phyloP scores from a whole-genome alignment of 1,140 invertebrate genomes.

The Oryctes rhinoceros region DNA sequence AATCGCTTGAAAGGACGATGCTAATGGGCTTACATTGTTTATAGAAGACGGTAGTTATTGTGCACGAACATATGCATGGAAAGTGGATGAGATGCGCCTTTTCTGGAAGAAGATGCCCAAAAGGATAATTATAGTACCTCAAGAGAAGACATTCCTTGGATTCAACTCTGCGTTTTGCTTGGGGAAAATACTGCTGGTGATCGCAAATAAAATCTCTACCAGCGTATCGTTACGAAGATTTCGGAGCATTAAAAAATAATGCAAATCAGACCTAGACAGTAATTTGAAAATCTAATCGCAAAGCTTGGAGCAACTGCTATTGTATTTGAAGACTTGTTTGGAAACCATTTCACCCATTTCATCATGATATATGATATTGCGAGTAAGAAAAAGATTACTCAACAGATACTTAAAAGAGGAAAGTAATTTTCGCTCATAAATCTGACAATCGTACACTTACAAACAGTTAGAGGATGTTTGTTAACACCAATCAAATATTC shows the following conservation, averaged over 20 bases:
- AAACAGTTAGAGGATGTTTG: too few relatives aligned
- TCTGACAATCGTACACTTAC: too few relatives aligned
- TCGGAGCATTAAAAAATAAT: slow-evolving; percentile 59
- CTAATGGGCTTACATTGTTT: slow-evolving; percentile 55
- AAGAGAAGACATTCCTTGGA: slow-evolving; percentile 53
- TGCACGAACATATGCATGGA: not conserved
- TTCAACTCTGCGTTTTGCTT: slow-evolving; percentile 26
- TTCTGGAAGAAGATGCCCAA: slow-evolving; percentile 64
- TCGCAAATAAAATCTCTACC: slow-evolving; percentile 61
- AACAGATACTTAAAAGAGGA: too few relatives aligned
- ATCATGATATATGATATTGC: too few relatives aligned
- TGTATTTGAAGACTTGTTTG: too few relatives aligned
- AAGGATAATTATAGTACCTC: slow-evolving; percentile 59
- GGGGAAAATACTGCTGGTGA: slow-evolving; percentile 59
- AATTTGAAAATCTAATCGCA: slow-evolving; percentile 58
- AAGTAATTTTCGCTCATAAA: too few relatives aligned
- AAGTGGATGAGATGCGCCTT: slow-evolving; percentile 38
- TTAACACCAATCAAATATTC: too few relatives aligned
- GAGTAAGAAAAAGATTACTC: too few relatives aligned
- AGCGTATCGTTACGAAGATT: slow-evolving; percentile 60
- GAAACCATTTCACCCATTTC: too few relatives aligned
- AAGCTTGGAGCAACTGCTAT: slow-evolving; percentile 5
- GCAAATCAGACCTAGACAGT: slow-evolving; percentile 58
- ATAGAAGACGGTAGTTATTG: slow-evolving; percentile 27
- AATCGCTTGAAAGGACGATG: slow-evolving; percentile 53